Evolutionary conservation across 2,888 invertebrate genomes (phyloP).

Genomic region (Cerastoderma edule): DNA sequence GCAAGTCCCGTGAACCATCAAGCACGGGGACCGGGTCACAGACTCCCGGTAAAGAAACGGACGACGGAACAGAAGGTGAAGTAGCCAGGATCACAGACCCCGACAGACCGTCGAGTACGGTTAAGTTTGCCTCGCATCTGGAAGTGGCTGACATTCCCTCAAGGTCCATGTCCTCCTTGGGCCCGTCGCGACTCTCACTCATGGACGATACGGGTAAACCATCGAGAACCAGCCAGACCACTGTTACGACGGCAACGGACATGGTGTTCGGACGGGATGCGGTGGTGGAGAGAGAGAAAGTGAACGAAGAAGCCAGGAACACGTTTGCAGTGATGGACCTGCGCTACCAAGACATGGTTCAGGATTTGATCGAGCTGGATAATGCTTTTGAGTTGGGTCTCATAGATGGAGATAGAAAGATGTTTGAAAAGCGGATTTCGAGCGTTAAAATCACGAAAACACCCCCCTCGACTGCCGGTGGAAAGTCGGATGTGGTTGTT

Average conservation of each 20-base stretch:
- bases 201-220: conserved; percentile 60
- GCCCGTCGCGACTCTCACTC: conserved; percentile 56
- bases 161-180: conserved; percentile 53
- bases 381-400: conserved; percentile 65
- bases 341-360: conserved; percentile 70
- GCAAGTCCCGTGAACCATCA: conserved; percentile 1
- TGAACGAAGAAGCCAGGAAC: conserved; percentile 68
- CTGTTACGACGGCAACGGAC: conserved; percentile 46
- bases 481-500: conserved; percentile 24
- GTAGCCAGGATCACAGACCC: conserved; percentile 38
- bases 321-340: conserved; percentile 69
- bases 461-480: conserved; percentile 42
- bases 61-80: conserved; percentile 36
- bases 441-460: conserved; percentile 51
- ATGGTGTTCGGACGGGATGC: conserved; percentile 71
- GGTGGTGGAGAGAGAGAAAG: conserved; percentile 69
- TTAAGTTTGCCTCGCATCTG: conserved; percentile 64
- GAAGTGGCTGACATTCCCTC: conserved; percentile 64
- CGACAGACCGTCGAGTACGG: conserved; percentile 64
- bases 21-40: conserved; percentile 9
- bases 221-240: conserved; percentile 52
- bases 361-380: conserved; percentile 70
- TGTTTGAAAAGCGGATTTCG: conserved; percentile 54
- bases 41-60: conserved; percentile 44
- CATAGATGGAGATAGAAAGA: conserved; percentile 39